These are phyloP conservation scores for Melanogrammus aeglefinus DNA, from an alignment of 2,797 vertebrate genomes.

Conservation along the genomic window DNA sequence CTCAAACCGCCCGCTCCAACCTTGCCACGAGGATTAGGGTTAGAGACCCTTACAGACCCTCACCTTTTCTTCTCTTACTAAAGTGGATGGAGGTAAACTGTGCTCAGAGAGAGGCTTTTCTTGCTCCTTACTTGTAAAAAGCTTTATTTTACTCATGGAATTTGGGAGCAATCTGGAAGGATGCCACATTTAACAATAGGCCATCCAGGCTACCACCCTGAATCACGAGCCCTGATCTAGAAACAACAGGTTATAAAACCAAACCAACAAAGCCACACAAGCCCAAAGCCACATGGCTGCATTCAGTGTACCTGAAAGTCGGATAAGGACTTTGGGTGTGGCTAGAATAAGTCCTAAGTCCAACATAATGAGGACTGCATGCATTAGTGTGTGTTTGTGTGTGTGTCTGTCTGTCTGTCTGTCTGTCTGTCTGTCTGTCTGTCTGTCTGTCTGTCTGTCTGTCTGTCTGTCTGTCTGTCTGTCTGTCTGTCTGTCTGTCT, in stretches of 20 bases:
- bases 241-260: conserved; percentile 54
- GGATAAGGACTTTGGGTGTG: conserved; percentile 14
- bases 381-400: conserved; percentile 17
- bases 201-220: conserved; percentile 53
- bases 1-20: conserved; percentile 40
- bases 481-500: too few species aligned
- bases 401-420: conserved; percentile 10
- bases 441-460: too few species aligned
- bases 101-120: conserved; percentile 5
- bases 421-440: too few species aligned
- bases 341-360: conserved; percentile 5
- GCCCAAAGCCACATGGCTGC: neutral
- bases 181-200: conserved; percentile 66
- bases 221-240: conserved; percentile 41
- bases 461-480: too few species aligned
- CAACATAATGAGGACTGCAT: conserved; percentile 4
- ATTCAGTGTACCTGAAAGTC: conserved; percentile 7
- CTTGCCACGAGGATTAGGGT: conserved; percentile 12
- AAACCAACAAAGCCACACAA: too few species aligned
- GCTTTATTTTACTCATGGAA: conserved; percentile 50
- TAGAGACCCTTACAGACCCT: neutral
- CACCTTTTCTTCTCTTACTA: neutral
- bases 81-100: neutral
- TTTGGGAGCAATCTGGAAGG: conserved; percentile 59
- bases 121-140: conserved; percentile 46